Evolutionary conservation across 2,113 vertebrate species (phyloP).

Genomic region (Corythornis vintsioides): DNA sequence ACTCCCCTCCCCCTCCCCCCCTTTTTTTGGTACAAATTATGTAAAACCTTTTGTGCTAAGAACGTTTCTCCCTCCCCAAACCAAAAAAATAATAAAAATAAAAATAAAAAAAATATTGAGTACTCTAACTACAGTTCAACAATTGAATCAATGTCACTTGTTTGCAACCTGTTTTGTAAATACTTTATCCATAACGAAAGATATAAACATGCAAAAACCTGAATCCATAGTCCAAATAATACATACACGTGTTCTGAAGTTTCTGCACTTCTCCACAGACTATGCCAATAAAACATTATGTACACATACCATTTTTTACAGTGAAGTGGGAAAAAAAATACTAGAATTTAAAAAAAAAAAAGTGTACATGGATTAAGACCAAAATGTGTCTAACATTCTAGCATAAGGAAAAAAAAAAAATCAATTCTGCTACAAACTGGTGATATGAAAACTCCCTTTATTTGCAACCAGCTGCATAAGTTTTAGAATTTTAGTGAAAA

Average conservation of each 20-base stretch:
- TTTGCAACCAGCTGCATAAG: constrained; percentile 94
- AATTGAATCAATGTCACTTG: constrained; percentile 87
- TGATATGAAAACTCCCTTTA: constrained; percentile 96
- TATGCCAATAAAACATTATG: constrained; percentile 97
- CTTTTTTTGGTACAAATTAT: constrained; percentile 97
- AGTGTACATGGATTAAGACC: constrained; percentile 94
- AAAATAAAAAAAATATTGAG: constrained; percentile 81
- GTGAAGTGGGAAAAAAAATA: constrained; percentile 90
- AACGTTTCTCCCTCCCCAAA: constrained; percentile 81
- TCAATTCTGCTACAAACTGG: constrained; percentile 90
- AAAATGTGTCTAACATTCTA: constrained; percentile 92
- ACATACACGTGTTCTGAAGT: constrained; percentile 96
- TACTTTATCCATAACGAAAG: constrained; percentile 92
- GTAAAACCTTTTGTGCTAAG: constrained; percentile 97
- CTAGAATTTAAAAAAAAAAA: constrained; percentile 81
- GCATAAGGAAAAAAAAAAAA: constrained; percentile 75
- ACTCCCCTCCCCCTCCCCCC: constrained; percentile 56
- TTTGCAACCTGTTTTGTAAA: constrained; percentile 94
- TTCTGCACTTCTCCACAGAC: constrained; percentile 93
- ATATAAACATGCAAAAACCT: constrained; percentile 99
- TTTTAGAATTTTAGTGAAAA: constrained; percentile 86
- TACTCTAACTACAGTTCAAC: constrained; percentile 92
- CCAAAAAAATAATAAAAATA: constrained; percentile 71
- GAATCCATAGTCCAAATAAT: constrained; percentile 94
- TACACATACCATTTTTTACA: constrained; percentile 99